Conservation (phyloP, 1,140 invertebrate species). For the Drosophila albomicans region DNA sequence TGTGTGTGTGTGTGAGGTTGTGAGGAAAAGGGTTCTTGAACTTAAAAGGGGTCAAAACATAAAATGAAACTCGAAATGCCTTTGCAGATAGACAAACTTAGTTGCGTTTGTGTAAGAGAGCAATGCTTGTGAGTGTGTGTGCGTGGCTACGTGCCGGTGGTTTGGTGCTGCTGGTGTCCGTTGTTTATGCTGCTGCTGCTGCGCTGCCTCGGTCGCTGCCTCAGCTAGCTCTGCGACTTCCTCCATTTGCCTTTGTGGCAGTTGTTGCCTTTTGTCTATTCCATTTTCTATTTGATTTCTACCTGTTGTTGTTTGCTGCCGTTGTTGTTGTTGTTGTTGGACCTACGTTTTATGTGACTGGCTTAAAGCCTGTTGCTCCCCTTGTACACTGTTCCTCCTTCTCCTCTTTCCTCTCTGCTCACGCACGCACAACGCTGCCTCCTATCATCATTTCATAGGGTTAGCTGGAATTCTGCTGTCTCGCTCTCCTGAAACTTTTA, state of each 20-base stretch:
- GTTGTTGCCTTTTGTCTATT: constrained; percentile 75
- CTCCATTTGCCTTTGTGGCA: constrained; percentile 60
- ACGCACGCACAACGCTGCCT: constrained; percentile 37
- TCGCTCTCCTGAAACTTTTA: constrained; percentile 66
- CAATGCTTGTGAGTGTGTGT: constrained; percentile 47
- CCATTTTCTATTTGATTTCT: constrained; percentile 83
- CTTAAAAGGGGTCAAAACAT: constrained; percentile 84
- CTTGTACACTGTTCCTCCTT: constrained; percentile 52
- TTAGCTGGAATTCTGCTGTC: constrained; percentile 59
- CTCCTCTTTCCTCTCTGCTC: constrained; percentile 16
- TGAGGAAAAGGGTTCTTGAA: constrained; percentile 82
- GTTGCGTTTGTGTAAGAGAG: constrained; percentile 50
- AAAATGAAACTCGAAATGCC: constrained; percentile 83
- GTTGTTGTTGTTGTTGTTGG: constrained; percentile 44
- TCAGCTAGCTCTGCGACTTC: constrained; percentile 46
- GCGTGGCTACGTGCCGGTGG: constrained; percentile 70
- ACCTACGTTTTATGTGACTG: constrained; percentile 56
- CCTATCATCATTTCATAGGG: constrained; percentile 39
- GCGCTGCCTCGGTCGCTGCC: constrained; percentile 32
- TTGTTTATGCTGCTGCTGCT: constrained; percentile 58
- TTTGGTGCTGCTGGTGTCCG: constrained; percentile 58
- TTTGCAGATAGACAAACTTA: constrained; percentile 80
- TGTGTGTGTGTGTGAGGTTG: constrained; percentile 55
- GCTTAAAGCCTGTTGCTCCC: constrained; percentile 76
- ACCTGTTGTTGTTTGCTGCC: constrained; percentile 67